Base-by-base conservation (phyloP, 2,888 invertebrate species). In the Aquatica leii region DNA sequence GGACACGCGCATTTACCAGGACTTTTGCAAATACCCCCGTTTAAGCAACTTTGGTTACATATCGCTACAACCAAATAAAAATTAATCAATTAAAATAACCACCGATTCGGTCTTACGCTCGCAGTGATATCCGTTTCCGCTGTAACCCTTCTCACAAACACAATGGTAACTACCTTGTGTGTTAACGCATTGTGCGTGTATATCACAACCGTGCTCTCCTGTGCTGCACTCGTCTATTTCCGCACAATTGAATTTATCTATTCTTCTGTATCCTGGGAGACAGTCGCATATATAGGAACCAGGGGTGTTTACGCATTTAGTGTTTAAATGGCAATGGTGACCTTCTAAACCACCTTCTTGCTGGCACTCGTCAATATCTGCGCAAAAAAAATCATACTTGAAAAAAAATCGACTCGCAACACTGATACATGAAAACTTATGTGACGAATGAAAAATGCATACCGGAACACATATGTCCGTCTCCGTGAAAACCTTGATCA, bases 231-330 rank as follows among this genome's bases (percentile, higher is more conserved):
- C 94, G 80, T 94, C 90, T 74, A 91, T 85, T 83, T 93, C 93
- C 65, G 88, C 87, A 78, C 93, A 93, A 77, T 91, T 92, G 81
- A 89, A 92, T 78, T 91, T 89, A 82, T 92, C 92, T 68, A 89
- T 83, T 69, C 91, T 85, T 66, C 87, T 86, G 81, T 92, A 93
- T 4, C 94, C 94, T 17, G 89, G 86, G 73, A 90, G 84, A 82
- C 95, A 95, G 82, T 92, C 90, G 83, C 95, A 95, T 69, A 88
- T 86, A 82, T 94, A 95, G 69, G 91, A 88, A 62, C 95, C 94
- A 58, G 88, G 84, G 43, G 90, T 90, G 83, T 95, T 95, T 69
- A 93, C 88, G 81, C 95, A 95, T 68, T 86, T 86, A 59, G 94
- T 93, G 84, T 94, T 92, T 69, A 88, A 87, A 80, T 92, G 90